Percentiles rank a stretch among this genome's conserved stretches.
These are phyloP conservation scores for Cynaeus angustus DNA, from an alignment of 2,888 invertebrate genomes.

Conservation along the genomic window DNA sequence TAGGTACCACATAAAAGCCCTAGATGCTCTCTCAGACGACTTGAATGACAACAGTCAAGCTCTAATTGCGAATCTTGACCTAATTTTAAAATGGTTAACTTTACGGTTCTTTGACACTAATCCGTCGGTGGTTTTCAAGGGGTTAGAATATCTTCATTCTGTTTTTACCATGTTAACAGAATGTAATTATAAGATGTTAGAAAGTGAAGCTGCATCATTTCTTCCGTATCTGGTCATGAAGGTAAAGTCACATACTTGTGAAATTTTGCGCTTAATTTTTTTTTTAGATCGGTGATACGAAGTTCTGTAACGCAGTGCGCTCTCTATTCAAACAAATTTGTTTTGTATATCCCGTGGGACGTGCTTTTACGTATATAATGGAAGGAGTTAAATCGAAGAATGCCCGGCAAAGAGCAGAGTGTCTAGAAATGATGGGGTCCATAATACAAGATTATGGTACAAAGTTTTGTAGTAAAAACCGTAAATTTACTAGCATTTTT, in stretches of 20 bases:
- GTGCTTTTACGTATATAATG: slow-evolving; percentile 92
- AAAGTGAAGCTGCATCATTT: slow-evolving; percentile 94
- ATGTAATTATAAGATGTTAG: slow-evolving; percentile 88
- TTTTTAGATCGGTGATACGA: slow-evolving; percentile 91
- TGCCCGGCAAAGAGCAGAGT: slow-evolving; percentile 96
- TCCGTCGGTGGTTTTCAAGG: slow-evolving; percentile 95
- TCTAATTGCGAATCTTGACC: slow-evolving; percentile 91
- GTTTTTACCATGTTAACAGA: slow-evolving; percentile 89
- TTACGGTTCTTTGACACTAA: slow-evolving; percentile 98
- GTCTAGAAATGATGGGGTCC: slow-evolving; percentile 92
- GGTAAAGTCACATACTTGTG: slow-evolving; percentile 72
- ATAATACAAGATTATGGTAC: slow-evolving; percentile 89
- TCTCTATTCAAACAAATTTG: slow-evolving; percentile 89
- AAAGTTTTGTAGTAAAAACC: not conserved
- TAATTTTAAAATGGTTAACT: slow-evolving; percentile 97
- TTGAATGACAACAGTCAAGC: slow-evolving; percentile 85
- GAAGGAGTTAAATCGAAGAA: slow-evolving; percentile 98
- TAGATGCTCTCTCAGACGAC: slow-evolving; percentile 91
- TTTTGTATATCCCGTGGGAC: slow-evolving; percentile 89
- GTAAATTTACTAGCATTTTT: not conserved
- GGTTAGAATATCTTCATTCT: slow-evolving; percentile 90
- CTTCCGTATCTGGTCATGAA: slow-evolving; percentile 96
- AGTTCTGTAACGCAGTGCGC: slow-evolving; percentile 94
- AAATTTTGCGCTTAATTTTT: not conserved
- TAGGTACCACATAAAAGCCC: slow-evolving; percentile 95